These are phyloP conservation scores for Spongia lamella DNA, from an alignment of 37 sponge, comb jelly and placozoan genomes.

Conservation along the genomic window DNA sequence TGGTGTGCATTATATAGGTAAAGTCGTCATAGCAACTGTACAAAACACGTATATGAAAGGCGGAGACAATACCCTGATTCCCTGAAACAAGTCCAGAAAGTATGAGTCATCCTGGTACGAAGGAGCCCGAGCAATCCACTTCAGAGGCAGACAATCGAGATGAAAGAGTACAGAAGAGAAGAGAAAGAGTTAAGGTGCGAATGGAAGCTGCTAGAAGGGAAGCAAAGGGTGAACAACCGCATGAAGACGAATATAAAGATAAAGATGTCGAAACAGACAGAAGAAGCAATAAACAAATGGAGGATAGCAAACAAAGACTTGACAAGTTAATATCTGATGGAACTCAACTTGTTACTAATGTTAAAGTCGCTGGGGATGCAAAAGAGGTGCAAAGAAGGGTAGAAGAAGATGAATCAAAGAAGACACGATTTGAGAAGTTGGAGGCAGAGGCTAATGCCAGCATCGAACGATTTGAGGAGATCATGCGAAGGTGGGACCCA, in stretches of 20 bases:
- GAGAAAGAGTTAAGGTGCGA: slow-evolving; percentile 59
- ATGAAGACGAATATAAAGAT: slow-evolving; percentile 33
- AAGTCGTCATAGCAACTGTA: too few relatives aligned
- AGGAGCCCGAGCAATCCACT: background rate
- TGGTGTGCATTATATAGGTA: too few relatives aligned
- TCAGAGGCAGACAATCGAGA: slow-evolving; percentile 59
- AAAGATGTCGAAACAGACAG: slow-evolving; percentile 65
- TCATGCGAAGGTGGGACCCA: slow-evolving; percentile 66
- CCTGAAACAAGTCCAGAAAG: too few relatives aligned
- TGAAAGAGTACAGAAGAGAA: slow-evolving; percentile 77
- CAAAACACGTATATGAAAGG: too few relatives aligned
- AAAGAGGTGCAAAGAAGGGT: slow-evolving; percentile 74
- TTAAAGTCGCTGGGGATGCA: slow-evolving; percentile 84
- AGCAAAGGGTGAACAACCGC: slow-evolving; percentile 54
- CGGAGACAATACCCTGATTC: too few relatives aligned
- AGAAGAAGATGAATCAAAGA: slow-evolving; percentile 82
- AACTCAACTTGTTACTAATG: slow-evolving; percentile 84
- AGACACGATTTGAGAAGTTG: slow-evolving; percentile 83
- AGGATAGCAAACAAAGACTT: slow-evolving; percentile 70
- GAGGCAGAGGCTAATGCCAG: slow-evolving; percentile 93
- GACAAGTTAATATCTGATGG: slow-evolving; percentile 83
- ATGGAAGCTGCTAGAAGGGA: slow-evolving; percentile 68
- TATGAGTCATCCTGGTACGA: too few relatives aligned
- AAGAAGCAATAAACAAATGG: slow-evolving; percentile 71
- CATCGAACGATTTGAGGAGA: slow-evolving; percentile 91